Percentiles rank a stretch among this genome's conserved stretches.
These are phyloP conservation scores for Leucoptera coffeella DNA, from an alignment of 2,888 invertebrate genomes.

Conservation along the genomic window DNA sequence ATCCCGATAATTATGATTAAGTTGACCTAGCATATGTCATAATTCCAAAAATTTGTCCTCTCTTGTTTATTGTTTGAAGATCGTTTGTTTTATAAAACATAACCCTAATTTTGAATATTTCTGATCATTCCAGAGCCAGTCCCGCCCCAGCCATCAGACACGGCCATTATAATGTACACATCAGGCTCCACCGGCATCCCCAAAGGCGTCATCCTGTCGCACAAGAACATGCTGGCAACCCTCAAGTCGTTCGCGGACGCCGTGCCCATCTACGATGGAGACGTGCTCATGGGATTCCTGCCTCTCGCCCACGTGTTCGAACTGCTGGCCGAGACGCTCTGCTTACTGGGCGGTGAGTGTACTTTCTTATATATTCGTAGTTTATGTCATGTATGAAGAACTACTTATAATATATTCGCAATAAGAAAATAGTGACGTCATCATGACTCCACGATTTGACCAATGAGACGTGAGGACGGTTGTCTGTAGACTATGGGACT, in stretches of 20 bases:
- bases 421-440: no score
- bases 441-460: no score
- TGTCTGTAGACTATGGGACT: no score
- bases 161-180: slow-evolving; percentile 98
- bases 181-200: slow-evolving; percentile 95
- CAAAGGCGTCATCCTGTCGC: slow-evolving; percentile 81
- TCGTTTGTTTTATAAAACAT: no score
- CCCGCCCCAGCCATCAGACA: slow-evolving; percentile 66
- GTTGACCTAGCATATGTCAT: no score
- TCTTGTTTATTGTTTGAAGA: no score
- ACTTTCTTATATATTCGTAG: no score
- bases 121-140: slow-evolving; percentile 35
- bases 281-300: slow-evolving; percentile 89
- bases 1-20: no score
- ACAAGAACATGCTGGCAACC: slow-evolving; percentile 75
- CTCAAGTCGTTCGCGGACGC: slow-evolving; percentile 77
- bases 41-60: no score
- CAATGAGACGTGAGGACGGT: no score
- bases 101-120: neutral
- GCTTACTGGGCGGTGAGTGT: slow-evolving; percentile 73
- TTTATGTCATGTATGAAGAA: neutral
- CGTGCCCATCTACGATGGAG: slow-evolving; percentile 63
- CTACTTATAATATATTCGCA: no score
- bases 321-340: slow-evolving; percentile 83
- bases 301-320: slow-evolving; percentile 97